Evolutionary conservation across 2,797 vertebrate species (phyloP).

Genomic region (Lates japonicus): DNA sequence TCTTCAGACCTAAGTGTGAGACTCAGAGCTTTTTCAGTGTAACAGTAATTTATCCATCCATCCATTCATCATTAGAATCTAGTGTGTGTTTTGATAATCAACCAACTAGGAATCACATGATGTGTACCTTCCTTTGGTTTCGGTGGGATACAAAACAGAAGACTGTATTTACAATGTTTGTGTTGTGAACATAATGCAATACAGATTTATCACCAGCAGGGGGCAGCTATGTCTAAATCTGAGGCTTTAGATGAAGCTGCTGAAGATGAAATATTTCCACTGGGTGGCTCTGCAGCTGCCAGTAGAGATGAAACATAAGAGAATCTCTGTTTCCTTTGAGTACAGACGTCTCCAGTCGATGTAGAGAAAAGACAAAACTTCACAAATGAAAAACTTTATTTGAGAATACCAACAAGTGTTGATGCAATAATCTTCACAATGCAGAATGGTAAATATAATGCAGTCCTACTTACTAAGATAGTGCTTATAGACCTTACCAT

Average conservation of each 20-base stretch:
- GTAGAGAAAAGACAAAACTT: constrained; percentile 72
- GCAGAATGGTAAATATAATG: constrained; percentile 84
- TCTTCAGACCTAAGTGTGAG: not conserved
- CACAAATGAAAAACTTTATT: constrained; percentile 91
- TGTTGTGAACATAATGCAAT: not conserved
- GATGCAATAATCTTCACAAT: constrained; percentile 87
- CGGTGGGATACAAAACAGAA: not conserved
- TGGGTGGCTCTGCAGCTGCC: not conserved
- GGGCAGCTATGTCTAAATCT: constrained; percentile 32
- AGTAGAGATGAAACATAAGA: not conserved
- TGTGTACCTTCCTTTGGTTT: not conserved
- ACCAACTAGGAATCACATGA: not conserved
- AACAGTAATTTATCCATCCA: constrained; percentile 27
- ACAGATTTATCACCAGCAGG: constrained; percentile 50
- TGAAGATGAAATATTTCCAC: not conserved
- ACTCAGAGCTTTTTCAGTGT: not conserved
- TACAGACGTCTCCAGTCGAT: not conserved
- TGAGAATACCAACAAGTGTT: constrained; percentile 85
- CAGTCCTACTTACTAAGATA: constrained; percentile 85
- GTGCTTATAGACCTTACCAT: constrained; percentile 81
- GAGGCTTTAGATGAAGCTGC: not conserved
- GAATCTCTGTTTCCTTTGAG: not conserved
- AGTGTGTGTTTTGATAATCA: not conserved
- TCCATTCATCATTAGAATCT: constrained; percentile 25
- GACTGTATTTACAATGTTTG: not conserved